Percentiles rank a stretch among this genome's conserved stretches.
Evolutionary conservation across 2,888 invertebrate genomes (phyloP).

Genomic region (Rhimphoctona megacephalus): DNA sequence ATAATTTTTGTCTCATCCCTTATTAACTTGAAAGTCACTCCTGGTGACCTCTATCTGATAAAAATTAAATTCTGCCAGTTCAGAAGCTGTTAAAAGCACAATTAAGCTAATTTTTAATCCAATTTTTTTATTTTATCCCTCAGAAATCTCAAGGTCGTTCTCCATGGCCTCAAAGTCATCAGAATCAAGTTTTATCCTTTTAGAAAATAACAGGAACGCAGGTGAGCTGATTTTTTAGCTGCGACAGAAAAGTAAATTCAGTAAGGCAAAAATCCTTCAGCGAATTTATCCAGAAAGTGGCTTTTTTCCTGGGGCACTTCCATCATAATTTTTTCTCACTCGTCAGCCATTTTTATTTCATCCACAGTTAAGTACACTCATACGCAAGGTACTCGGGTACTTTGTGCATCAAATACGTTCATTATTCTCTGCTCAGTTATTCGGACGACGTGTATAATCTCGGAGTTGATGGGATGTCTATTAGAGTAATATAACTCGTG

Average conservation of each 20-base stretch:
- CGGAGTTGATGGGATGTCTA: conserved; percentile 2
- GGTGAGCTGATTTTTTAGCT: neutral
- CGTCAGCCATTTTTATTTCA: conserved; percentile 4
- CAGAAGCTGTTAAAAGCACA: no score
- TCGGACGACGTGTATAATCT: conserved; percentile 9
- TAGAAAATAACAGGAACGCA: neutral
- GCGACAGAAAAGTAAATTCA: neutral
- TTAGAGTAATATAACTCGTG: conserved; percentile 8
- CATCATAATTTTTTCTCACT: neutral
- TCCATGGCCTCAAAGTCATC: neutral
- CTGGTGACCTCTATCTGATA: neutral
- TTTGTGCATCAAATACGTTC: conserved; percentile 12
- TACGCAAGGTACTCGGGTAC: neutral
- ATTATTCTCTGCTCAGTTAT: conserved; percentile 10
- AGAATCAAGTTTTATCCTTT: neutral
- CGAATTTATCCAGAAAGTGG: neutral
- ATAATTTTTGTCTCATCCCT: no score
- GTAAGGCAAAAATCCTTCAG: no score
- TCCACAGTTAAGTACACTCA: neutral
- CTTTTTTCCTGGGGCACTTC: neutral
- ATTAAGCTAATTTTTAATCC: neutral
- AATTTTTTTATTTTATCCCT: neutral
- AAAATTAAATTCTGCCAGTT: neutral
- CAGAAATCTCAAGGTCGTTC: neutral
- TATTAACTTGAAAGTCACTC: neutral